Conservation (phyloP, 2,113 vertebrate species). For the Pantherophis guttatus region DNA sequence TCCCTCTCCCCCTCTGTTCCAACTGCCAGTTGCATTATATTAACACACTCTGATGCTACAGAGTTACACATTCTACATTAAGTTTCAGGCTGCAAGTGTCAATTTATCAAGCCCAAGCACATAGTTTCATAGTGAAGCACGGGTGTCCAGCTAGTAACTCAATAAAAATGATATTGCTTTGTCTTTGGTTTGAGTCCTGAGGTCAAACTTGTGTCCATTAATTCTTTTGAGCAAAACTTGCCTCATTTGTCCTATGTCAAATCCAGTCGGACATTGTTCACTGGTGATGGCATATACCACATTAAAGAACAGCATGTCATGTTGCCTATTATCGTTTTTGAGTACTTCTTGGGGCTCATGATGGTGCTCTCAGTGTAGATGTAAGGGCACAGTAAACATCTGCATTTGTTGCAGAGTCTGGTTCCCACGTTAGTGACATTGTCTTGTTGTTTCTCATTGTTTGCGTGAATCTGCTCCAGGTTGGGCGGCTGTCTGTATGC, state of each 20-base stretch:
- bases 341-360: background rate
- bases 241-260: background rate
- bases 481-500: background rate
- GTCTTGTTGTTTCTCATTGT: background rate
- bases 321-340: background rate
- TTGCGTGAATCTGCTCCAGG: background rate
- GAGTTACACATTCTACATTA: too few relatives aligned
- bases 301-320: background rate
- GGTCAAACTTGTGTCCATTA: background rate
- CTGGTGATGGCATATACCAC: background rate
- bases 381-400: background rate
- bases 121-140: too few relatives aligned
- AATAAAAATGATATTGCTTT: background rate
- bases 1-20: too few relatives aligned
- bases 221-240: background rate
- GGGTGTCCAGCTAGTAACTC: too few relatives aligned
- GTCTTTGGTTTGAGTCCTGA: background rate
- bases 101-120: too few relatives aligned
- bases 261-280: background rate
- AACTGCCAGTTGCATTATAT: too few relatives aligned
- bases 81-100: too few relatives aligned
- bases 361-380: background rate
- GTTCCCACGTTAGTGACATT: background rate
- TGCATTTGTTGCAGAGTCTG: background rate
- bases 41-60: too few relatives aligned